A percentile compares a stretch with the other conserved stretches of the same genome.
phyloP scores from a whole-genome alignment of 2,797 vertebrate species.

The Neosilurus mollespiculum region DNA sequence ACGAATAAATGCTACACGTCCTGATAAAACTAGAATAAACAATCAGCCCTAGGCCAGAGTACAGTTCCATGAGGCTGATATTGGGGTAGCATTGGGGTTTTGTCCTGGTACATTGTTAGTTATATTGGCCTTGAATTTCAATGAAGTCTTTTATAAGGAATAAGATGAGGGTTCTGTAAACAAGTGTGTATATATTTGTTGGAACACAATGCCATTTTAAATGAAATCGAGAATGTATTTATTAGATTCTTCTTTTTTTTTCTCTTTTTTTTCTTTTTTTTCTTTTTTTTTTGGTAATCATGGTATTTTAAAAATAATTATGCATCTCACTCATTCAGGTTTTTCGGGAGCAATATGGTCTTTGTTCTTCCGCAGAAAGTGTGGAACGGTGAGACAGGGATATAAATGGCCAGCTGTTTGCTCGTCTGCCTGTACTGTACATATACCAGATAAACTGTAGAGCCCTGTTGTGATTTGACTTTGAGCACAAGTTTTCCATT shows the following conservation, averaged over 20 bases:
- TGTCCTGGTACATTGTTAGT: slow-evolving; percentile 53
- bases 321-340: slow-evolving; percentile 49
- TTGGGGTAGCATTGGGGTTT: background rate
- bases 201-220: slow-evolving; percentile 57
- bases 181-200: slow-evolving; percentile 70
- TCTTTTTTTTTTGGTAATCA: slow-evolving; percentile 53
- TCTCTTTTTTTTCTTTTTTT: slow-evolving; percentile 56
- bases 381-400: slow-evolving; percentile 19
- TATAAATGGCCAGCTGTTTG: slow-evolving; percentile 21
- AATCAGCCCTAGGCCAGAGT: slow-evolving; percentile 33
- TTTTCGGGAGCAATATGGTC: slow-evolving; percentile 55
- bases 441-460: slow-evolving; percentile 24
- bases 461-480: slow-evolving; percentile 23
- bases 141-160: slow-evolving; percentile 23
- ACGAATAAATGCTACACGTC: background rate
- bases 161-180: slow-evolving; percentile 28
- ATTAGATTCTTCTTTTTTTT: slow-evolving; percentile 68
- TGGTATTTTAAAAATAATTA: slow-evolving; percentile 37
- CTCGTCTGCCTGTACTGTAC: slow-evolving; percentile 14
- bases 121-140: slow-evolving; percentile 27
- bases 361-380: slow-evolving; percentile 32
- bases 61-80: slow-evolving; percentile 45
- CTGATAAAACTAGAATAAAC: slow-evolving; percentile 16
- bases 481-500: slow-evolving; percentile 9
- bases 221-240: slow-evolving; percentile 79